phyloP scores from a whole-genome alignment of 2,888 invertebrate species.

The Tanypteryx hageni region DNA sequence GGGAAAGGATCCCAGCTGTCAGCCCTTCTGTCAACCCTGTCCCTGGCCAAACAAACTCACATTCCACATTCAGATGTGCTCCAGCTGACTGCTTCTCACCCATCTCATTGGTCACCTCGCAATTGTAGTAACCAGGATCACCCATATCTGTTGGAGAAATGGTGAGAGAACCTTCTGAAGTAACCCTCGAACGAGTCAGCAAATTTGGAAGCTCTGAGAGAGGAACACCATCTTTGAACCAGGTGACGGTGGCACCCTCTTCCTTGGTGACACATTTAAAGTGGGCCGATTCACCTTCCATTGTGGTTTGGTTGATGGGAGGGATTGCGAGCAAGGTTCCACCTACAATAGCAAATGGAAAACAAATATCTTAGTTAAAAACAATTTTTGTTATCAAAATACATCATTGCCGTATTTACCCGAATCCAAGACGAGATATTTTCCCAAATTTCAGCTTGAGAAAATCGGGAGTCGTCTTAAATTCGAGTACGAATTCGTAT shows the following conservation, averaged over 20 bases:
- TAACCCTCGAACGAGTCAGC: conserved; percentile 79
- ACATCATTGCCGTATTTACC: too few relatives aligned
- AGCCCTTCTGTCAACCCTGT: too few relatives aligned
- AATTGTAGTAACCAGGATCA: conserved; percentile 92
- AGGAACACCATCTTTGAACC: conserved; percentile 83
- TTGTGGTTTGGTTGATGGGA: conserved; percentile 91
- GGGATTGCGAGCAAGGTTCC: conserved; percentile 91
- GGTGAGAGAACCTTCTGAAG: conserved; percentile 87
- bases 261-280: conserved; percentile 90
- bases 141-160: conserved; percentile 87
- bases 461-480: background rate
- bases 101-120: conserved; percentile 86
- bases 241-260: conserved; percentile 78
- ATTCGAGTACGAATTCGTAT: background rate
- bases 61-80: conserved; percentile 94
- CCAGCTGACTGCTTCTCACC: conserved; percentile 87
- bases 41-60: conserved; percentile 78
- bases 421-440: too few relatives aligned
- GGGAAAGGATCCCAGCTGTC: too few relatives aligned
- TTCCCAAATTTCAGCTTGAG: background rate
- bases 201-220: conserved; percentile 81
- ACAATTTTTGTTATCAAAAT: background rate
- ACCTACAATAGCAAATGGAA: conserved; percentile 77
- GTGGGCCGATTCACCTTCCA: conserved; percentile 89
- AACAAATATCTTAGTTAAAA: background rate